Conservation (phyloP, 1,140 invertebrate genomes). For the Magallana ariakensis region DNA sequence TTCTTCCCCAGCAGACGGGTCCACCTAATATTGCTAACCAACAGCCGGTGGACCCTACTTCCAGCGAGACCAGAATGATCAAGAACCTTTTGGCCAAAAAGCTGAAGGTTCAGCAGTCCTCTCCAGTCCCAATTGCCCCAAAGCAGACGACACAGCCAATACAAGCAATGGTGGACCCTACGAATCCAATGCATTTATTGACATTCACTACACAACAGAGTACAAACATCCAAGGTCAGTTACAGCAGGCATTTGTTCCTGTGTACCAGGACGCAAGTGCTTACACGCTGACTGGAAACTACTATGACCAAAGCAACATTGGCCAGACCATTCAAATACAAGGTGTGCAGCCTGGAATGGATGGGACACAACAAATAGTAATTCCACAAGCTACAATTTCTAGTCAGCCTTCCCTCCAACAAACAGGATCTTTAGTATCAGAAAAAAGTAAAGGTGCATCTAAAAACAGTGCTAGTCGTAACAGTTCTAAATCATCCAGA, state of each 20-base stretch:
- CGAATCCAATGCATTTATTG: conserved; percentile 58
- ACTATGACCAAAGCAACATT: conserved; percentile 23
- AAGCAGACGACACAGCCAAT: conserved; percentile 26
- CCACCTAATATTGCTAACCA: conserved; percentile 4
- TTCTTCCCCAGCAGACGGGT: conserved; percentile 36
- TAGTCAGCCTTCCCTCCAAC: conserved; percentile 41
- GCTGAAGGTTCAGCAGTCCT: conserved; percentile 80
- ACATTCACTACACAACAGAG: conserved; percentile 58
- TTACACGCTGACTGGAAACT: conserved; percentile 14
- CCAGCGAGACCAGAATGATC: conserved; percentile 82
- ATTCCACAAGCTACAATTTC: conserved; percentile 26
- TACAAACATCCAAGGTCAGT: conserved; percentile 52
- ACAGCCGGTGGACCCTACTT: neutral
- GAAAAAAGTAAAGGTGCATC: conserved; percentile 38
- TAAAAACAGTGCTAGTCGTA: conserved; percentile 42
- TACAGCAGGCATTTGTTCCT: conserved; percentile 43
- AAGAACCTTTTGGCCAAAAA: conserved; percentile 92
- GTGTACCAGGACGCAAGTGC: neutral
- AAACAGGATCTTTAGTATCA: conserved; percentile 45
- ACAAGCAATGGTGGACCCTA: neutral
- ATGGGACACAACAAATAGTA: conserved; percentile 37
- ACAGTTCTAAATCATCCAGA: conserved; percentile 40
- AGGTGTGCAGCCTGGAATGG: conserved; percentile 30
- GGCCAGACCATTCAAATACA: conserved; percentile 36
- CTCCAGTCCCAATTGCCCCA: conserved; percentile 53